phyloP scores from a whole-genome alignment of 2,113 vertebrate species.

The Bos javanicus region DNA sequence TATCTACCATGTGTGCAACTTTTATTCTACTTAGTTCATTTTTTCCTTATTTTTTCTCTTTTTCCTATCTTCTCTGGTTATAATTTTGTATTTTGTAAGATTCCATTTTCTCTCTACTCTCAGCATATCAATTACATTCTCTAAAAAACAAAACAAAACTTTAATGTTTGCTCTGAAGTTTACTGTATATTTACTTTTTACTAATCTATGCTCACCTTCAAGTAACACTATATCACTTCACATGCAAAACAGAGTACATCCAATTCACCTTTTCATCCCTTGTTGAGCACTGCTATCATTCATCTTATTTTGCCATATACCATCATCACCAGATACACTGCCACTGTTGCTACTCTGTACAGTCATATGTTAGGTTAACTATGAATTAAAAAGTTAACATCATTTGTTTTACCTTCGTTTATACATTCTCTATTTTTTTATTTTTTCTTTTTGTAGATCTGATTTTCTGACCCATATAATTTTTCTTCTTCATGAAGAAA shows the following conservation, averaged over 20 bases:
- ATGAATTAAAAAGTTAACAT: not conserved
- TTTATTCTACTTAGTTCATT: not conserved
- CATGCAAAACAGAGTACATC: not conserved
- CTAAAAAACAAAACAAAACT: not conserved
- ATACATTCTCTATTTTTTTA: not conserved
- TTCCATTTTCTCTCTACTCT: not conserved
- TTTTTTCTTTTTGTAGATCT: not conserved
- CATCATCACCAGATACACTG: not conserved
- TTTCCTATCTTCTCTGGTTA: not conserved
- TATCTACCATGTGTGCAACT: not conserved
- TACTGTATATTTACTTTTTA: not conserved
- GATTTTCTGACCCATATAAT: not conserved
- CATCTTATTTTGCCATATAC: not conserved
- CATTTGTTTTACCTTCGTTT: not conserved
- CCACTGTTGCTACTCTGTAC: not conserved
- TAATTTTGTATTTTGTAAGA: not conserved
- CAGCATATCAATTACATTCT: not conserved
- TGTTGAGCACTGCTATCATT: not conserved
- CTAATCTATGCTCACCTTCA: not conserved
- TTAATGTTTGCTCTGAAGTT: not conserved
- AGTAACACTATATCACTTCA: not conserved
- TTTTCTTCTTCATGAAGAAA: not conserved
- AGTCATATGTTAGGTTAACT: not conserved
- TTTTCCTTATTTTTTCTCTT: not conserved
- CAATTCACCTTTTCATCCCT: not conserved